phyloP scores from a whole-genome alignment of 2,888 invertebrate genomes.

The Epinotia brunnichana region DNA sequence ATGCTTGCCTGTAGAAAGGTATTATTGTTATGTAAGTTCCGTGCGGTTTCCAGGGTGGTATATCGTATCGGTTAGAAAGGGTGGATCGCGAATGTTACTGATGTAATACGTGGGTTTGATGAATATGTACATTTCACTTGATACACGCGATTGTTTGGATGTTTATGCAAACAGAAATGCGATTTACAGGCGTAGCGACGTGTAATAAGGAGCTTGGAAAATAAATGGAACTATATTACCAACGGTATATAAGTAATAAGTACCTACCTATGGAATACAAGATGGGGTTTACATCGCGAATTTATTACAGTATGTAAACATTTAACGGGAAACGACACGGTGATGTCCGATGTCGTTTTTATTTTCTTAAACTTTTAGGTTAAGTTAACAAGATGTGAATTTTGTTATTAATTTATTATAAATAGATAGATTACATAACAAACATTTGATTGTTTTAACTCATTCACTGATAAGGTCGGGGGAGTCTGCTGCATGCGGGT shows the following conservation, averaged over 20 bases:
- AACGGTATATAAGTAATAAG: background rate
- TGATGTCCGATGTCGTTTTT: too few species aligned
- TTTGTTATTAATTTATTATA: too few species aligned
- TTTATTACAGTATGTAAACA: too few species aligned
- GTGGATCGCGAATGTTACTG: constrained; percentile 73
- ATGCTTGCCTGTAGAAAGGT: constrained; percentile 66
- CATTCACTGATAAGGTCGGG: too few species aligned
- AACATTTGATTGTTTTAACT: too few species aligned
- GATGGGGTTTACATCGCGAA: too few species aligned
- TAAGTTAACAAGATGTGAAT: too few species aligned
- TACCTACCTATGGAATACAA: too few species aligned
- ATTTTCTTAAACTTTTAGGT: too few species aligned
- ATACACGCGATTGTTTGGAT: constrained; percentile 42
- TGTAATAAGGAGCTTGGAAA: constrained; percentile 5
- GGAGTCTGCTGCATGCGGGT: too few species aligned
- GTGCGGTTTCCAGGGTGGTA: constrained; percentile 74
- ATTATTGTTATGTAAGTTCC: constrained; percentile 83
- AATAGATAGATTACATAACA: too few species aligned
- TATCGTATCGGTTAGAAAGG: constrained; percentile 69
- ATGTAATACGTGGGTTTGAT: constrained; percentile 68
- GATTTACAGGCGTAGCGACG: constrained; percentile 18
- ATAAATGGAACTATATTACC: constrained; percentile 14
- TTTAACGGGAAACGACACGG: too few species aligned
- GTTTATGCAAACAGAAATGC: constrained; percentile 37
- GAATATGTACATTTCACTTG: constrained; percentile 41